Conservation (phyloP, 2,113 vertebrate genomes). For the Chloroceryle aenea region DNA sequence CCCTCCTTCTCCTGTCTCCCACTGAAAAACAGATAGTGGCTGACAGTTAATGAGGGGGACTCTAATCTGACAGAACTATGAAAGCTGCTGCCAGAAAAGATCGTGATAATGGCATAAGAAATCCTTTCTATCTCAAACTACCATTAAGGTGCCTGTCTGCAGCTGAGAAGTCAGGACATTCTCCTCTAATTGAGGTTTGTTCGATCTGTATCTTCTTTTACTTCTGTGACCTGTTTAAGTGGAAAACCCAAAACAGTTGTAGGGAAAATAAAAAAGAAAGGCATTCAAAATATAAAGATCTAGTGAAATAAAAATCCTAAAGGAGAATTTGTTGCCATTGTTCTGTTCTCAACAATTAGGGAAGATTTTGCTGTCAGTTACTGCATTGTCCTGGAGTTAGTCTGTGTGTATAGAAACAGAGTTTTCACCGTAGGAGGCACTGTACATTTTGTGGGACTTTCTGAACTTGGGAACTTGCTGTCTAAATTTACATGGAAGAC, state of each 20-base stretch:
- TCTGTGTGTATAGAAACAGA: not conserved
- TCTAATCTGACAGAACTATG: conserved; percentile 59
- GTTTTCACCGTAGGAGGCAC: not conserved
- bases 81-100: conserved; percentile 43
- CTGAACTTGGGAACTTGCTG: not conserved
- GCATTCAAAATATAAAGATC: not conserved
- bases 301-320: not conserved
- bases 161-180: not conserved
- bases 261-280: not conserved
- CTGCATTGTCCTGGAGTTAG: not conserved
- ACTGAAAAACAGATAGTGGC: conserved; percentile 32
- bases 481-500: not conserved
- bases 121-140: conserved; percentile 21
- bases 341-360: not conserved
- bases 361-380: not conserved
- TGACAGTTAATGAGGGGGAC: conserved; percentile 49
- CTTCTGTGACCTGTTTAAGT: not conserved
- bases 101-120: conserved; percentile 48
- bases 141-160: not conserved
- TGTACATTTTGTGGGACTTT: not conserved
- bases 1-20: not conserved
- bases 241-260: not conserved
- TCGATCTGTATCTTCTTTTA: not conserved
- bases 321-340: not conserved
- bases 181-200: not conserved